phyloP scores from a whole-genome alignment of 2,113 vertebrate genomes.

The Orientallactaga bullata region DNA sequence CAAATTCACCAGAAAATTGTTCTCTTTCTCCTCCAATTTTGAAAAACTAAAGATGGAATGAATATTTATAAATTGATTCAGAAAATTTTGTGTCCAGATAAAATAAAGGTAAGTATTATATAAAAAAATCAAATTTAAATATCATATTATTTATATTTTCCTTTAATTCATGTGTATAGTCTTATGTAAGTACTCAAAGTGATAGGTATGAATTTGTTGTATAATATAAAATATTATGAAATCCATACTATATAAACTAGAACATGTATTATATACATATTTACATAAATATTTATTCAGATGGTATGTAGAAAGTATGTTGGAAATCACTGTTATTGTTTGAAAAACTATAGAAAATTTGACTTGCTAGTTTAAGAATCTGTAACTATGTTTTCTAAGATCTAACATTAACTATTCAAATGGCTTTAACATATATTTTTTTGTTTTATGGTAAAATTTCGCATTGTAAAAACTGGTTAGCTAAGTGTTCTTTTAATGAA shows the following conservation, averaged over 20 bases:
- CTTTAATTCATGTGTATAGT: neutral
- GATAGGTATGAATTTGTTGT: neutral
- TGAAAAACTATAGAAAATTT: neutral
- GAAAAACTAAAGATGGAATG: slow-evolving; percentile 12
- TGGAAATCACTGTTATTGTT: neutral
- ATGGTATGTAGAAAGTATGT: neutral
- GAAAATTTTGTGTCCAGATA: neutral
- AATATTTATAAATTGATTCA: neutral
- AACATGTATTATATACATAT: neutral
- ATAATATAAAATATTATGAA: neutral
- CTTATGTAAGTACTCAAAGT: neutral
- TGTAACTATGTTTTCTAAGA: neutral
- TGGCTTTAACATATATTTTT: neutral
- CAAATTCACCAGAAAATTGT: neutral
- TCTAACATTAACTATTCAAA: slow-evolving; percentile 7
- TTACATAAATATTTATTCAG: neutral
- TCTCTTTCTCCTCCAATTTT: neutral
- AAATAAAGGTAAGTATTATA: neutral
- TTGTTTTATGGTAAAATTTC: neutral
- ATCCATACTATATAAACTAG: neutral
- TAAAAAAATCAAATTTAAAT: slow-evolving; percentile 13
- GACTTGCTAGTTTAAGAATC: neutral
- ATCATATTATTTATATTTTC: neutral
- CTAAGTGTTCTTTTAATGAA: neutral
- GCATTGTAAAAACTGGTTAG: neutral